Conservation (phyloP, 2,113 vertebrate genomes). For the Oceanites oceanicus region DNA sequence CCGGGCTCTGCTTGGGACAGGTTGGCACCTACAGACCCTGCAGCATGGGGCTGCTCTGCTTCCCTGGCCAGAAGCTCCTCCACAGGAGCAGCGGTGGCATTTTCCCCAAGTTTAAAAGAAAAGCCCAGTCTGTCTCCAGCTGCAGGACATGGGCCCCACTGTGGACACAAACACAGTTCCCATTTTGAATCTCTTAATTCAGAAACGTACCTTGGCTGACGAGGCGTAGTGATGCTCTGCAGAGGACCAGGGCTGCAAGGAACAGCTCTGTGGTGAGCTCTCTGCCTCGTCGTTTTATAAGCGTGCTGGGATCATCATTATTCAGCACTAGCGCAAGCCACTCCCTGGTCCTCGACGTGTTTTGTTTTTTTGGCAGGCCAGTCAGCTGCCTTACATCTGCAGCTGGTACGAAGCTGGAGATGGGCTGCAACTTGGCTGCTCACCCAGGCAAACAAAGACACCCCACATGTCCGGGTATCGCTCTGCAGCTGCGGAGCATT, state of each 20-base stretch:
- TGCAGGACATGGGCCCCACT: fast-evolving
- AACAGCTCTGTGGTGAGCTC: background rate
- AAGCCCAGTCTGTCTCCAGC: background rate
- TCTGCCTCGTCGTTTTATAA: background rate
- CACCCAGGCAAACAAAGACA: conserved; percentile 29
- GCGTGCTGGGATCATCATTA: background rate
- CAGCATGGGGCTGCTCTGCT: background rate
- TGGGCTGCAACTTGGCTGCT: conserved; percentile 43
- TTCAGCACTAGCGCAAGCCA: conserved; percentile 29
- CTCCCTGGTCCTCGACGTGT: conserved; percentile 4
- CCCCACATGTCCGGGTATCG: background rate
- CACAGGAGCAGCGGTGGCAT: fast-evolving
- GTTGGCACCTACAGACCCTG: background rate
- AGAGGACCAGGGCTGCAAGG: background rate
- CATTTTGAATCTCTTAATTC: background rate
- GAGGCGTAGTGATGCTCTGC: background rate
- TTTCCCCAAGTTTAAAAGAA: background rate
- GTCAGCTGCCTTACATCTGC: conserved; percentile 40
- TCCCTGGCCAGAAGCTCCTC: background rate
- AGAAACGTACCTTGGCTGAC: background rate
- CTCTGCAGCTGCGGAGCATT: background rate
- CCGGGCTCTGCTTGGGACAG: background rate
- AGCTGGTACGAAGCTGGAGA: conserved; percentile 45
- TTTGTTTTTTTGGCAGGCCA: background rate
- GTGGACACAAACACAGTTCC: background rate